Evolutionary conservation across 1,140 invertebrate species (phyloP), one percentile per base, ranked within the genome.

Genomic region (Trachymyrmex septentrionalis): DNA sequence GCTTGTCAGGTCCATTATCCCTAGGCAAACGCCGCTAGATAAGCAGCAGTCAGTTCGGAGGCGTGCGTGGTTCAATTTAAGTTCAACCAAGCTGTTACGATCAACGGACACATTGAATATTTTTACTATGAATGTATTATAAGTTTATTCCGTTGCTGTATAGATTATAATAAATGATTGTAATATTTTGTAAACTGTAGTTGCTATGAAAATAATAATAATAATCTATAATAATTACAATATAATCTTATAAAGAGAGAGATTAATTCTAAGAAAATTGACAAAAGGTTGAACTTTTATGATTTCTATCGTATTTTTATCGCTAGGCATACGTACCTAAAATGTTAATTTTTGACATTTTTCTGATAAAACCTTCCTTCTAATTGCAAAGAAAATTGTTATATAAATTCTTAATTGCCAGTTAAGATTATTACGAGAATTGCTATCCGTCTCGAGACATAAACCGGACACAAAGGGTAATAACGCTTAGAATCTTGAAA

Each of bases 1-100:
- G 92, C 93, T 93, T 94, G 93, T 94, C 94, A 94, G 93, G 87
- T 93, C 93, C 93, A 94, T 94, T 94, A 94, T 93, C 93, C 91
- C 55, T 84, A 75, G 55, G 80, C 80, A 84, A 84, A 84, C 80
- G 80, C 80, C 64, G 50, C 59, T 85, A 80, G 72, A 78, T 85
- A 85, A 78, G 75, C 72, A 85, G 59, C 82, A 85, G 55, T 48
- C 67, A 44, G 69, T 61, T 82, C 38, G 67, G 14, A 73, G 38
- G 80, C 19, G 44, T 34, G 67, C 69, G 84, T 44, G 16, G 21
- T 59, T 61, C 80, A 82, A 82, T 59, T 34, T 59, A 55, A 34
- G 57, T 50, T 84, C 55, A 44, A 59, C 66, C 14, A 30, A 34
- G 21, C 53, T 59, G 50, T 71, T 81, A 81, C 27, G n/a, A 16